Evolutionary conservation across 1,140 invertebrate genomes (phyloP), one percentile per base, ranked within the genome.

Genomic region (Theocolax elegans): DNA sequence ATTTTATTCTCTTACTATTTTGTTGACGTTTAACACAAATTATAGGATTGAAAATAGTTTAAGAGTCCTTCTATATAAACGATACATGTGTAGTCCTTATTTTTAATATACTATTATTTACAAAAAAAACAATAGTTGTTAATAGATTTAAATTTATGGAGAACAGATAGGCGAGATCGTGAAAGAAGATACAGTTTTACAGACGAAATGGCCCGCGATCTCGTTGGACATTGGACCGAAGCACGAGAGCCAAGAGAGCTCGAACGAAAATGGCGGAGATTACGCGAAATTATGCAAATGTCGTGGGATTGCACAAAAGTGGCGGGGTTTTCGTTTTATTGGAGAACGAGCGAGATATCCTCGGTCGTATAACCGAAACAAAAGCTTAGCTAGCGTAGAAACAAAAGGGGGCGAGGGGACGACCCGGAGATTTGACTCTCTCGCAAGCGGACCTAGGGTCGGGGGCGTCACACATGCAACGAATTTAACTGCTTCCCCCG

Each of bases 221-320:
- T n/a, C n/a, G n/a, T n/a, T n/a, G n/a, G n/a, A n/a, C n/a, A n/a
- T n/a, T n/a, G n/a, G n/a, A n/a, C n/a, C 42, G 15, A 44, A 15
- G n/a, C 35, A 17, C 1, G 62, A 38, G 25, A 13, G 15, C 1
- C 13, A 12, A 15, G 25, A n/a, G 17, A 42, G 72, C 74, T 72
- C 74, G 71, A 77, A 69, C 72, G 76, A 85, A 86, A 85, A 84
- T 85, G 81, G 80, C 79, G 77, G 83, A 85, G 83, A 86, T 86
- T 85, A 85, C 81, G 80, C 76, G 83, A 84, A 85, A 86, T 86
- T 86, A 86, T 86, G 84, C 79, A 86, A 86, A 86, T 83, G 56
- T 66, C 17, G 8, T 35, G 27, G 80, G 79, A 85, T 84, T 85
- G 84, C 85, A 76, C 71, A 76, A 75, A 76, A 60, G 31, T 27